phyloP scores from a whole-genome alignment of 2,113 vertebrate species.

The Anolis sagrei region DNA sequence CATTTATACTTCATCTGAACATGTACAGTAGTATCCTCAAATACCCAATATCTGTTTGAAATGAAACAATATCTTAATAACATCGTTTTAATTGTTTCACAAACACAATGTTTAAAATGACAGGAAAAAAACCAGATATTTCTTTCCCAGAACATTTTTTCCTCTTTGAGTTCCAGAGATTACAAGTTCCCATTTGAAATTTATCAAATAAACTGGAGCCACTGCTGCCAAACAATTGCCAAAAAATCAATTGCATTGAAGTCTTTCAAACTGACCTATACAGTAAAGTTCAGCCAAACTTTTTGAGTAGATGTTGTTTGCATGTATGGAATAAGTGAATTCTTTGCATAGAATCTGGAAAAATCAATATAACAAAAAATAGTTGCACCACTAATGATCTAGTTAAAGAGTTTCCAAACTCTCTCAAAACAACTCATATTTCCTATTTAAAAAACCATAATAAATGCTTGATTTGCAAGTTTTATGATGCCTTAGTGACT shows the following conservation, averaged over 20 bases:
- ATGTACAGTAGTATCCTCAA: no score
- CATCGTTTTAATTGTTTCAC: no score
- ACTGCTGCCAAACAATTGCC: background rate
- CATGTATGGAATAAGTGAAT: background rate
- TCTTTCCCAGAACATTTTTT: no score
- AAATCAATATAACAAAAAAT: background rate
- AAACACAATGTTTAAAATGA: no score
- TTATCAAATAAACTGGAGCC: background rate
- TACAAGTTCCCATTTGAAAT: background rate
- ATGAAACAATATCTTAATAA: no score
- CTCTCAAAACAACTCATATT: background rate
- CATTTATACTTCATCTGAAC: no score
- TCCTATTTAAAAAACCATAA: background rate
- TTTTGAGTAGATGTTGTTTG: background rate
- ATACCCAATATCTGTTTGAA: no score
- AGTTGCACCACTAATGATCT: background rate
- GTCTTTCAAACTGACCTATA: background rate
- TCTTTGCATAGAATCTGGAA: background rate
- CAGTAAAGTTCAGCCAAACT: background rate
- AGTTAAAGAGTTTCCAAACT: background rate
- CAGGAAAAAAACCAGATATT: no score
- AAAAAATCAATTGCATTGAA: background rate
- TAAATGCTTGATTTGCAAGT: background rate
- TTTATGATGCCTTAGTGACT: background rate
- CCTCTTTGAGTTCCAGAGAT: no score